Percentiles rank a stretch among this genome's conserved stretches.
These are phyloP conservation scores for Ochropacha duplaris DNA, from an alignment of 2,888 invertebrate species.

Conservation along the genomic window DNA sequence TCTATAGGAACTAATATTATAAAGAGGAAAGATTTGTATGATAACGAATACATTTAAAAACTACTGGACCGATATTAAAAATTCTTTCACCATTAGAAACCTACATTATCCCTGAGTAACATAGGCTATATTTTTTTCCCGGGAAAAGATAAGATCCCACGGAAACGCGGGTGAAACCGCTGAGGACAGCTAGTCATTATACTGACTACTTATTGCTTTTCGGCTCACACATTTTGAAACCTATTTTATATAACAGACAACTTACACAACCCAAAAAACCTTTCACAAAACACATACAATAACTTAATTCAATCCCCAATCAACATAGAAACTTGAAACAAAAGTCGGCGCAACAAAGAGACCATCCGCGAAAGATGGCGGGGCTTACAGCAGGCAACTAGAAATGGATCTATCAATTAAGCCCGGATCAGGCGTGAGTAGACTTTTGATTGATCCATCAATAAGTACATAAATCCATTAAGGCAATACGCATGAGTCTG, in stretches of 20 bases:
- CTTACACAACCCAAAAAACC: neutral
- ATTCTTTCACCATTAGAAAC: too few species aligned
- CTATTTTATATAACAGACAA: neutral
- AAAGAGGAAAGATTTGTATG: too few species aligned
- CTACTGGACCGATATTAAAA: too few species aligned
- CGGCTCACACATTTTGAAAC: too few species aligned
- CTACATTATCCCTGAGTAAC: too few species aligned
- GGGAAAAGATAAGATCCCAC: too few species aligned
- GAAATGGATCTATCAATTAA: conserved; percentile 74
- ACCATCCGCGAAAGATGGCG: conserved; percentile 26
- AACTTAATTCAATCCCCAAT: neutral
- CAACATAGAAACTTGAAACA: conserved; percentile 15
- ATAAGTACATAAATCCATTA: conserved; percentile 81
- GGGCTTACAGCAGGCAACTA: conserved; percentile 19
- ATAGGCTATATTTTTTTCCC: too few species aligned
- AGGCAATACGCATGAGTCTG: conserved; percentile 65
- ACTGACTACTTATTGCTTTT: too few species aligned
- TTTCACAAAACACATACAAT: neutral
- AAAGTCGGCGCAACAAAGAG: conserved; percentile 44
- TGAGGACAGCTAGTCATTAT: too few species aligned
- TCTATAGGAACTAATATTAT: too few species aligned
- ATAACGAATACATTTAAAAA: too few species aligned
- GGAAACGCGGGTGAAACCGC: too few species aligned
- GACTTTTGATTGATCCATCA: conserved; percentile 79
- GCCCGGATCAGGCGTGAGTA: conserved; percentile 48